Evolutionary conservation across 2,888 invertebrate genomes (phyloP).

Genomic region (Stegophylla sp.): DNA sequence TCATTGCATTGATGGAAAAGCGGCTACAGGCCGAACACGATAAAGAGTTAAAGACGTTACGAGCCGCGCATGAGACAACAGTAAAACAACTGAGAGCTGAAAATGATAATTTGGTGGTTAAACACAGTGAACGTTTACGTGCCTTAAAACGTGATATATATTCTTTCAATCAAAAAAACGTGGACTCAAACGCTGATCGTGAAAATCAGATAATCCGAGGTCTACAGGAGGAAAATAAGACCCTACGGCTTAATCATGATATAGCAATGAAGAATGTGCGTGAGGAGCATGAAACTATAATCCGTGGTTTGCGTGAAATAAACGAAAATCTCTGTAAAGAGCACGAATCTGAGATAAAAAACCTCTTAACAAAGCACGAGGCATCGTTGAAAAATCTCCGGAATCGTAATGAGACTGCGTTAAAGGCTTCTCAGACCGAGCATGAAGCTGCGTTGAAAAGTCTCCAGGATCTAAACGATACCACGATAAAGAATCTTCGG

Average conservation of each 20-base stretch:
- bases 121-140: background rate
- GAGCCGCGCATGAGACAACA: background rate
- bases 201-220: no score
- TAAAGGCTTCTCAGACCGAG: background rate
- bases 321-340: background rate
- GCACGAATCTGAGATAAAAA: background rate
- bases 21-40: background rate
- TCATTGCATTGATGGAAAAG: background rate
- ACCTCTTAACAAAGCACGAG: background rate
- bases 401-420: background rate
- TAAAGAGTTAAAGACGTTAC: background rate
- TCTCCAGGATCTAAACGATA: background rate
- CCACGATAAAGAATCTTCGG: background rate
- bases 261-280: background rate
- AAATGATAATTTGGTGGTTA: background rate
- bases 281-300: background rate
- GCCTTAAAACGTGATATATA: background rate
- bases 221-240: background rate
- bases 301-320: background rate
- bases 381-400: background rate
- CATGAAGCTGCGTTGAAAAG: background rate
- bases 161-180: background rate
- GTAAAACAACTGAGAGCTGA: background rate
- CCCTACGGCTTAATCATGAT: background rate
- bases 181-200: no score